Evolutionary conservation across 2,113 vertebrate genomes (phyloP).

Genomic region (Mobula hypostoma): DNA sequence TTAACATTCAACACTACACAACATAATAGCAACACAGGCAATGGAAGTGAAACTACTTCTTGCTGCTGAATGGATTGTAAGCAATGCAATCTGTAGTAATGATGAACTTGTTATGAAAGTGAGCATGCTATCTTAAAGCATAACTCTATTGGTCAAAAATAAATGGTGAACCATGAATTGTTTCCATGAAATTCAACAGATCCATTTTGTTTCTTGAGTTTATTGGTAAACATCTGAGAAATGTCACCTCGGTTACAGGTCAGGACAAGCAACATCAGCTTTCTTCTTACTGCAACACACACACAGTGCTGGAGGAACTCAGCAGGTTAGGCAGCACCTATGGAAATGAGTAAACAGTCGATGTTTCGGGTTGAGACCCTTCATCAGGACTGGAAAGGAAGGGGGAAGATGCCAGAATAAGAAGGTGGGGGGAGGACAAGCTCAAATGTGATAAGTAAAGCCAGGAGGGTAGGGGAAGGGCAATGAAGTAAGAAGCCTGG

Average conservation of each 20-base stretch:
- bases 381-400: too few species aligned
- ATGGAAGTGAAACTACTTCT: background rate
- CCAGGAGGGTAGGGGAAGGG: too few species aligned
- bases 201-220: background rate
- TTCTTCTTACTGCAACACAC: background rate
- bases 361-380: too few species aligned
- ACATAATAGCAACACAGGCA: background rate
- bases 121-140: background rate
- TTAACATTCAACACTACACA: background rate
- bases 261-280: background rate
- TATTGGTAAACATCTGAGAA: background rate
- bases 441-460: too few species aligned
- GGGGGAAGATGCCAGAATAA: too few species aligned
- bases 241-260: background rate
- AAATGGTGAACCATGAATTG: background rate
- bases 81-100: background rate
- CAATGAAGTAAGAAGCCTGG: too few species aligned
- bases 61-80: background rate
- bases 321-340: too few species aligned
- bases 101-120: background rate
- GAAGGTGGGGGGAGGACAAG: too few species aligned
- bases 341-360: too few species aligned
- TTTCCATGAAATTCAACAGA: background rate
- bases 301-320: too few species aligned
- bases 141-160: background rate